Evolutionary conservation across 2,888 invertebrate genomes (phyloP).

Genomic region (Trichogramma dendrolimi): DNA sequence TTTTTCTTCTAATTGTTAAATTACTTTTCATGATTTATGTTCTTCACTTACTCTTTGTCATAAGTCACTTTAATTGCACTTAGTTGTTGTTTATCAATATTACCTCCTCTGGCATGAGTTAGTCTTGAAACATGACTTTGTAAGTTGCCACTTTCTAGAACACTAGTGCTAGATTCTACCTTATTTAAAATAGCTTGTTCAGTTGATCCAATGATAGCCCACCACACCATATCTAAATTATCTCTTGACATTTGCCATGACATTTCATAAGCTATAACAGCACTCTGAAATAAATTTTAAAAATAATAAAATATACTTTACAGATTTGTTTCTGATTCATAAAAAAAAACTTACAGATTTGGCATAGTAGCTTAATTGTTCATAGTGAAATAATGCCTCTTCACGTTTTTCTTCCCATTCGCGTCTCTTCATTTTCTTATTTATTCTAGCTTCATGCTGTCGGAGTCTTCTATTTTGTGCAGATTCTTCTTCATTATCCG

Average conservation of each 20-base stretch:
- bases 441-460: constrained; percentile 58
- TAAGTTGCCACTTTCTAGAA: constrained; percentile 62
- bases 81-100: constrained; percentile 50
- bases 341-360: constrained; percentile 58
- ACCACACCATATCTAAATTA: constrained; percentile 78
- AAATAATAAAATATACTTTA: constrained; percentile 11
- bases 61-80: constrained; percentile 65
- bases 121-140: constrained; percentile 70
- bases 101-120: constrained; percentile 57
- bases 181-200: constrained; percentile 71
- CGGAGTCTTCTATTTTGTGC: constrained; percentile 56
- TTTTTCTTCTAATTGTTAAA: not conserved
- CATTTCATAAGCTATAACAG: constrained; percentile 76
- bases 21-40: not conserved
- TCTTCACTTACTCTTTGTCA: constrained; percentile 63
- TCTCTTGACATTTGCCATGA: constrained; percentile 87
- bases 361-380: constrained; percentile 84
- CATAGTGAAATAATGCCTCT: constrained; percentile 83
- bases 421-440: constrained; percentile 65
- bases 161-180: constrained; percentile 67
- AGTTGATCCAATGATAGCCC: constrained; percentile 78
- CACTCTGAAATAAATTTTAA: constrained; percentile 55
- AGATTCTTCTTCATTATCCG: constrained; percentile 49
- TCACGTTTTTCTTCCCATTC: constrained; percentile 81
- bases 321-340: not conserved